Percentiles rank a stretch among this genome's conserved stretches.
Evolutionary conservation across 2,113 vertebrate genomes (phyloP).

Genomic region (Trematocara macrostoma): DNA sequence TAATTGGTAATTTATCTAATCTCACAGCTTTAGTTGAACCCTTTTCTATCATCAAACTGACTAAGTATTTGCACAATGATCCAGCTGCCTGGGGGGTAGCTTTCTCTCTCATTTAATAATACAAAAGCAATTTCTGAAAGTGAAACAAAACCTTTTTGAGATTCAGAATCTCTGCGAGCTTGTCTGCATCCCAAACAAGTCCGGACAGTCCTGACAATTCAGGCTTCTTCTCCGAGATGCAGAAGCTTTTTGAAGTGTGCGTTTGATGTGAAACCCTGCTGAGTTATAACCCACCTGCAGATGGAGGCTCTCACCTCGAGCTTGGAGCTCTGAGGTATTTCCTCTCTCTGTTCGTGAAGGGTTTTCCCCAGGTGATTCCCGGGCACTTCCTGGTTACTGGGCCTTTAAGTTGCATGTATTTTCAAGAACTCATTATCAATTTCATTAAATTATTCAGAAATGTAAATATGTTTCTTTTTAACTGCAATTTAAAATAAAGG

Average conservation of each 20-base stretch:
- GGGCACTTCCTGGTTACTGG: background rate
- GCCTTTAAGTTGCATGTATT: background rate
- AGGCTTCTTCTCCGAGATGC: background rate
- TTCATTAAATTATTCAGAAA: background rate
- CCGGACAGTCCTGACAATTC: constrained; percentile 1
- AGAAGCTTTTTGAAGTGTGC: constrained; percentile 35
- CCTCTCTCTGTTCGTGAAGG: background rate
- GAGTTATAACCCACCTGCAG: background rate
- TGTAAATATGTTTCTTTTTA: background rate
- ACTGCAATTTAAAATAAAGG: background rate
- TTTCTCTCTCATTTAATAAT: background rate
- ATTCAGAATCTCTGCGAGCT: background rate
- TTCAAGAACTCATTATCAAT: background rate
- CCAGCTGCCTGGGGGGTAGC: background rate
- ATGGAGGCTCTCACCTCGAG: background rate
- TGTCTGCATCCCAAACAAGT: background rate
- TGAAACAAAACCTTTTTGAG: background rate
- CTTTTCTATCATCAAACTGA: background rate
- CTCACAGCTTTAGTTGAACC: background rate
- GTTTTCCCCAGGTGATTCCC: background rate
- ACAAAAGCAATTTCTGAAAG: background rate
- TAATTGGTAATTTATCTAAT: background rate
- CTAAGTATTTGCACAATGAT: background rate
- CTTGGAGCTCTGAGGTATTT: background rate
- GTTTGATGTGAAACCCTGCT: constrained; percentile 40